A percentile compares a stretch with the other conserved stretches of the same genome.
Conservation (phyloP, 1,140 invertebrate species). For the Drosophila cardini region DNA sequence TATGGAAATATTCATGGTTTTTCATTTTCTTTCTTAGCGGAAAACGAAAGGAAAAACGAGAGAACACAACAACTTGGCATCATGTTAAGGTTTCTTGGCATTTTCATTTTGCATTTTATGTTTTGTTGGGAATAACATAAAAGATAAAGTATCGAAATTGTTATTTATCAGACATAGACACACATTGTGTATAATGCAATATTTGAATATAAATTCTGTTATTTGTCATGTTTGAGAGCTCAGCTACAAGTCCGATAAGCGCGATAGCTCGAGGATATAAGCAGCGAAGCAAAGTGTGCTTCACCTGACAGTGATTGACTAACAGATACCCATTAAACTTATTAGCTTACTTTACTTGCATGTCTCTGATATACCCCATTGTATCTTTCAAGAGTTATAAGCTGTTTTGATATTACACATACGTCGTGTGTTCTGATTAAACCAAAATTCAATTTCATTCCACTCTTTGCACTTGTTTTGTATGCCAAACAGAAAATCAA, state of each 20-base stretch:
- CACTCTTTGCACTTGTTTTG: background rate
- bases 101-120: slow-evolving; percentile 7
- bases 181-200: background rate
- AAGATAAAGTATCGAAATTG: slow-evolving; percentile 8
- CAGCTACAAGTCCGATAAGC: slow-evolving; percentile 2
- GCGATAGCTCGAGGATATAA: slow-evolving; percentile 5
- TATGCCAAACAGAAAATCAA: slow-evolving; percentile 6
- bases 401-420: slow-evolving; percentile 3
- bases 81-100: background rate
- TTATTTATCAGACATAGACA: background rate
- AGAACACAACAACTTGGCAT: slow-evolving; percentile 3
- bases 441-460: background rate
- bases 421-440: background rate
- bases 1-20: slow-evolving; percentile 35
- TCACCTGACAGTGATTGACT: background rate
- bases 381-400: no score
- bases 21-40: background rate
- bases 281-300: background rate
- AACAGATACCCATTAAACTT: background rate
- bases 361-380: background rate
- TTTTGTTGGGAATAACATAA: slow-evolving; percentile 9
- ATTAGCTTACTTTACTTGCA: background rate
- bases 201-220: slow-evolving; percentile 16
- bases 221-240: background rate
- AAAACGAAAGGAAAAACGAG: background rate